Conservation (phyloP, 2,888 invertebrate genomes). For the Pteria penguin region DNA sequence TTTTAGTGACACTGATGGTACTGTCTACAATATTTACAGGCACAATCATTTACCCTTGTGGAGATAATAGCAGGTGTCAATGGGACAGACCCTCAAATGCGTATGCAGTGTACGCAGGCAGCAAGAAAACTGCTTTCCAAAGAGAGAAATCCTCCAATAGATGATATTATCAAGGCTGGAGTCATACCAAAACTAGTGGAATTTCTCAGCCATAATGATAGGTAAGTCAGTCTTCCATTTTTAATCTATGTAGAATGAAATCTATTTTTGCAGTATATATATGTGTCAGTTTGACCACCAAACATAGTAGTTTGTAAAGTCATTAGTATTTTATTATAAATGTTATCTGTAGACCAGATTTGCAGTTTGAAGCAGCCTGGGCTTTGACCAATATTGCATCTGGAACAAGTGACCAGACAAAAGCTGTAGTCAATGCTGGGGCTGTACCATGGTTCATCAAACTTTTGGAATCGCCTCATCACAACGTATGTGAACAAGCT, state of each 20-base stretch:
- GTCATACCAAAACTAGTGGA: conserved; percentile 91
- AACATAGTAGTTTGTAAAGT: background rate
- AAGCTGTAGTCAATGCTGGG: conserved; percentile 91
- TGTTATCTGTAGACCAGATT: conserved; percentile 71
- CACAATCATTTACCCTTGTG: conserved; percentile 83
- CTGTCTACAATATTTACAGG: conserved; percentile 47
- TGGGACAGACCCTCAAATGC: conserved; percentile 84
- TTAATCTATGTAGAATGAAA: background rate
- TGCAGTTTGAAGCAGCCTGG: conserved; percentile 97
- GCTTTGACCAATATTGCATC: conserved; percentile 98
- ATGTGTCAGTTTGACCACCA: background rate
- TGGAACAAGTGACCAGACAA: conserved; percentile 94
- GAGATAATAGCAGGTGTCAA: conserved; percentile 88
- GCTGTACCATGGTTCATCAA: conserved; percentile 90
- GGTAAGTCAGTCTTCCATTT: conserved; percentile 84
- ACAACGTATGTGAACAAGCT: conserved; percentile 86
- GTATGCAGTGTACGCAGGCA: conserved; percentile 88
- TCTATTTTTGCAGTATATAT: background rate
- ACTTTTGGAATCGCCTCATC: conserved; percentile 85
- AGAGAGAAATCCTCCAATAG: conserved; percentile 94
- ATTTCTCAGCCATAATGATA: conserved; percentile 86
- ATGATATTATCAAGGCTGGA: conserved; percentile 90
- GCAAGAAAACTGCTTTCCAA: conserved; percentile 93
- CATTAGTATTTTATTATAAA: background rate
- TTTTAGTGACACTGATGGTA: background rate